Evolutionary conservation across 1,140 invertebrate species (phyloP).

Genomic region (Galleria mellonella): DNA sequence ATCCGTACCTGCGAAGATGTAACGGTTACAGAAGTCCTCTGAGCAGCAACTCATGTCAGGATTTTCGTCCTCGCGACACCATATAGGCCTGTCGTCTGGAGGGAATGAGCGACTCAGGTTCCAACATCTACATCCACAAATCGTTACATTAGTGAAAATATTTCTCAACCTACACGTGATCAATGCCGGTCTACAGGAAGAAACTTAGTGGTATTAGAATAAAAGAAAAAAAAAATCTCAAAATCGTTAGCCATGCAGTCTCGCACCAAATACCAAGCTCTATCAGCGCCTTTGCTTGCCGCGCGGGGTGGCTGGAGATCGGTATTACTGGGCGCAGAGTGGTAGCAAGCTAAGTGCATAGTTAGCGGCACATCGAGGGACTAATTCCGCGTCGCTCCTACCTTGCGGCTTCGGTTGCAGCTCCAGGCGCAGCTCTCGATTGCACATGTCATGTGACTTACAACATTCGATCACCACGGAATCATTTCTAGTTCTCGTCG

Average conservation of each 20-base stretch:
- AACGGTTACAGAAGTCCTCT: slow-evolving; percentile 78
- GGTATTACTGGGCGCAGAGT: slow-evolving; percentile 5
- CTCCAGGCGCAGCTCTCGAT: slow-evolving; percentile 65
- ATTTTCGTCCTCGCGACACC: slow-evolving; percentile 74
- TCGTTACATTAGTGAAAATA: slow-evolving; percentile 30
- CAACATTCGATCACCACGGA: slow-evolving; percentile 67
- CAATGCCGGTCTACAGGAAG: slow-evolving; percentile 53
- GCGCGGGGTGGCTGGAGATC: slow-evolving; percentile 1
- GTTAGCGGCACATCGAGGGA: slow-evolving; percentile 38
- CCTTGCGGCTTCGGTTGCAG: slow-evolving; percentile 70
- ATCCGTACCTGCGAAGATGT: slow-evolving; percentile 59
- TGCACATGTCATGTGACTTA: slow-evolving; percentile 73
- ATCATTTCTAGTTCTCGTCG: slow-evolving; percentile 63
- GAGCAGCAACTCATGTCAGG: slow-evolving; percentile 77
- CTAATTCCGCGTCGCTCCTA: slow-evolving; percentile 56
- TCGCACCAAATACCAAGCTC: slow-evolving; percentile 40
- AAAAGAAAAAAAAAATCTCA: slow-evolving; percentile 28
- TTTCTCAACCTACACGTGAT: slow-evolving; percentile 34
- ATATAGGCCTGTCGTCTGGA: slow-evolving; percentile 76
- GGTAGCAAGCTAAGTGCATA: slow-evolving; percentile 37
- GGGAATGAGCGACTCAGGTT: slow-evolving; percentile 69
- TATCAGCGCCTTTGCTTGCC: slow-evolving; percentile 7
- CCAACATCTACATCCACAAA: slow-evolving; percentile 75
- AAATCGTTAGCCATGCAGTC: slow-evolving; percentile 46
- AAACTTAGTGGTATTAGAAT: slow-evolving; percentile 58